phyloP scores from a whole-genome alignment of 2,113 vertebrate genomes.

The Leucopsar rothschildi region DNA sequence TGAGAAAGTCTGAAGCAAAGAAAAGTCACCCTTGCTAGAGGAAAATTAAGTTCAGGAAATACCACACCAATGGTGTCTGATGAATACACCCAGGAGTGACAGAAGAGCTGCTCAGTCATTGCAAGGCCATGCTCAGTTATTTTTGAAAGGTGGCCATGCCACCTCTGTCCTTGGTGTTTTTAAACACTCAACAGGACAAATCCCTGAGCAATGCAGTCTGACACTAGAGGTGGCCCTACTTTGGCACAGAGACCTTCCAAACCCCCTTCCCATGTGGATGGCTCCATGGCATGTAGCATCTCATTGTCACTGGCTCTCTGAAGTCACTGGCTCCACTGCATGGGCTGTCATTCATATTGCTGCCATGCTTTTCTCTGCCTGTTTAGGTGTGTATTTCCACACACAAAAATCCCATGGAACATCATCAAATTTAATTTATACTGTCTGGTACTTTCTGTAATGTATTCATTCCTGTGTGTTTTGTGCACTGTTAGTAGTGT shows the following conservation, averaged over 20 bases:
- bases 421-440: not conserved
- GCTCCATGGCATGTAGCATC: not conserved
- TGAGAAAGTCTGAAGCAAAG: not conserved
- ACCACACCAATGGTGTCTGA: rapidly evolving
- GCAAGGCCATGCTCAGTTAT: rapidly evolving
- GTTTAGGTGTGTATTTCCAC: not conserved
- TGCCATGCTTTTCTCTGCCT: not conserved
- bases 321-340: not conserved
- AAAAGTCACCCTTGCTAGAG: not conserved
- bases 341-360: not conserved
- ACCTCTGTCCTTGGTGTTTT: not conserved
- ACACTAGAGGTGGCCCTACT: not conserved
- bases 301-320: rapidly evolving
- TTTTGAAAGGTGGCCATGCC: not conserved
- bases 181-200: not conserved
- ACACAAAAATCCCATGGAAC: not conserved
- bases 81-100: no score
- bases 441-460: not conserved
- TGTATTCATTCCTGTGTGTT: not conserved
- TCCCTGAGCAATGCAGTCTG: not conserved
- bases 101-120: not conserved
- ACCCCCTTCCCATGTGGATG: not conserved
- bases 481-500: not conserved
- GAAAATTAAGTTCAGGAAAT: not conserved
- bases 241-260: not conserved